Evolutionary conservation across 2,888 invertebrate genomes (phyloP), one percentile per base, ranked within the genome.

Genomic region (Andrena dorsata): DNA sequence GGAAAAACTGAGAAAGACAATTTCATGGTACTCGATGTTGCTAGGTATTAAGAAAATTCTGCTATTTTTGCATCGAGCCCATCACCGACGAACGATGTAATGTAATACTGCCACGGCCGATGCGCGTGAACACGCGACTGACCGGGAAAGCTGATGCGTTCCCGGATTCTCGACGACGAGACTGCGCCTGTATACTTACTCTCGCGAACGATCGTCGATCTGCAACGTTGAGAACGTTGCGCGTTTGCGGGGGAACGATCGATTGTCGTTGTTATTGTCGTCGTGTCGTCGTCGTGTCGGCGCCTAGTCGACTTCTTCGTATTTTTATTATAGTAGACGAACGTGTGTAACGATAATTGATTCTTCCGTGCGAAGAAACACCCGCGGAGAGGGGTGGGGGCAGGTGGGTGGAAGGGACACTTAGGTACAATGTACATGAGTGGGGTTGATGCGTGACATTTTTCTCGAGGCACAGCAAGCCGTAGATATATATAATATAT

Each of bases 21-120:
- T 16, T 66, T 65, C 26, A 49, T n/a, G 26, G 65, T 49, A 65
- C 49, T n/a, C 49, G 28, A n/a, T 16, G 49, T 49, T 26, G 26
- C 26, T 47, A 13, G 3, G 7, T 10, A 4, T 35, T 47, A 28
- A 35, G 53, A 32, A 20, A 58, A 47, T 49, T 60, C 56, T 28
- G 70, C 56, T 60, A 71, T 49, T 66, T 71, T 80, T 80, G 69
- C 73, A 79, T 79, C 70, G 81, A 81, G 80, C 74, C 79, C 58
- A 70, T 64, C 60, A 56, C 66, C 53, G 68, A 82, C 61, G 69
- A 49, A 76, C 74, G 68, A 71, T 56, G 53, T 47, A 68, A 63
- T 68, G 82, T 75, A 75, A 82, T 81, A 77, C 77, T 82, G 83
- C 79, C 83, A 83, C 58, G 69, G 74, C 75, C 71, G 76, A 71